phyloP scores from a whole-genome alignment of 2,888 invertebrate genomes.

The Melipona bicolor region DNA sequence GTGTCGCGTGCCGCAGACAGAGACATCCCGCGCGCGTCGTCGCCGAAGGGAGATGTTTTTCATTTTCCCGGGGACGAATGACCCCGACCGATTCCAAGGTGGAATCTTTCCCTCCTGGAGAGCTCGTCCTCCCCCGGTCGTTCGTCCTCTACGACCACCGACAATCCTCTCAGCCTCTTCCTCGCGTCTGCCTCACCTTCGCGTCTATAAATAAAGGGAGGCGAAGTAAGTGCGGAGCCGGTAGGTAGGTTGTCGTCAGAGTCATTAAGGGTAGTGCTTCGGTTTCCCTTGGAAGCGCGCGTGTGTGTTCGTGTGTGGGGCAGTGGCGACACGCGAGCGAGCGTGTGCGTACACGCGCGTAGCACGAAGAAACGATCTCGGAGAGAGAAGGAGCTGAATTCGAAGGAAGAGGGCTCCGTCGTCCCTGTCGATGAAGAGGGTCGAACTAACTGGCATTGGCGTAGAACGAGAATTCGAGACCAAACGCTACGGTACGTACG shows the following conservation, averaged over 20 bases:
- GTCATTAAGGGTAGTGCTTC: conserved; percentile 82
- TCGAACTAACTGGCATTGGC: conserved; percentile 59
- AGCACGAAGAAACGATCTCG: background rate
- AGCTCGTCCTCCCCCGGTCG: conserved; percentile 37
- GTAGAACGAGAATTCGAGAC: conserved; percentile 46
- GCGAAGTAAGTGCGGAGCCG: conserved; percentile 69
- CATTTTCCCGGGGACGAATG: conserved; percentile 69
- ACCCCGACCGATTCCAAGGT: conserved; percentile 3
- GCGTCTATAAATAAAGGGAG: conserved; percentile 74
- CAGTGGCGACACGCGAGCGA: conserved; percentile 9
- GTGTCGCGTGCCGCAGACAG: conserved; percentile 43
- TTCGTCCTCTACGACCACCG: conserved; percentile 10
- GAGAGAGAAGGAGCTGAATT: conserved; percentile 6
- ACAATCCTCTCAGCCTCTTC: conserved; percentile 19
- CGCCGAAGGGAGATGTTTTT: conserved; percentile 65
- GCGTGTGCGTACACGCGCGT: conserved; percentile 26
- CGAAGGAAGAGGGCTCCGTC: conserved; percentile 55
- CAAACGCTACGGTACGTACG: background rate
- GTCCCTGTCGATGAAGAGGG: conserved; percentile 52
- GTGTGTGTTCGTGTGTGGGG: conserved; percentile 19
- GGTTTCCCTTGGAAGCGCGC: conserved; percentile 66
- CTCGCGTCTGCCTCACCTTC: conserved; percentile 41
- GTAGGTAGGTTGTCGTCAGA: conserved; percentile 73
- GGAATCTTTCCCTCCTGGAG: conserved; percentile 9
- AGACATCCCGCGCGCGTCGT: conserved; percentile 3